These are phyloP conservation scores for Helarctos malayanus DNA, from an alignment of 2,797 vertebrate species.

Conservation along the genomic window DNA sequence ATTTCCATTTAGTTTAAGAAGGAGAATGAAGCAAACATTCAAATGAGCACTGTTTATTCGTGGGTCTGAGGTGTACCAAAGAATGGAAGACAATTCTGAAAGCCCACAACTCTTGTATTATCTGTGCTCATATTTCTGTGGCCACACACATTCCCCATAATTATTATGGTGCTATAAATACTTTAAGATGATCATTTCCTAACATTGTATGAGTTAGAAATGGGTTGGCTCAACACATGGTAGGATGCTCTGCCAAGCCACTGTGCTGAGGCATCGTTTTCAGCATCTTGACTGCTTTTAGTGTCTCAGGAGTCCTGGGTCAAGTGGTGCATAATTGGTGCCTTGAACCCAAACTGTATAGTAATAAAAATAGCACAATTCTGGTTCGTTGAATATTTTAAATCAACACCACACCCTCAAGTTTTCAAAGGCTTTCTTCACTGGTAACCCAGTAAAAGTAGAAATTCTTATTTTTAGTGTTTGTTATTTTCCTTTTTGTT, in stretches of 20 bases:
- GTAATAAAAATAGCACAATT: constrained; percentile 67
- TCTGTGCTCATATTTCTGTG: constrained; percentile 57
- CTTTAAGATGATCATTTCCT: constrained; percentile 62
- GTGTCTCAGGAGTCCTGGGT: constrained; percentile 51
- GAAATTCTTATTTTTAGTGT: constrained; percentile 70
- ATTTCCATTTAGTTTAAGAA: constrained; percentile 56
- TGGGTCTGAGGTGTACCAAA: constrained; percentile 60
- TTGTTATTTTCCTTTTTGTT: constrained; percentile 70
- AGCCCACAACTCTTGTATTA: constrained; percentile 64
- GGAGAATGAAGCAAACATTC: neutral
- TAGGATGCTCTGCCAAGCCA: constrained; percentile 67
- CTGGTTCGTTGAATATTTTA: constrained; percentile 67
- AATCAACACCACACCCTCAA: constrained; percentile 50
- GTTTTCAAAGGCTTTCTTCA: constrained; percentile 62
- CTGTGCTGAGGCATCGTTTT: constrained; percentile 36
- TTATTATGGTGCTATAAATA: constrained; percentile 74
- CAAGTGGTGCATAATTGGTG: constrained; percentile 64
- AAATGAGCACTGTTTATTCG: constrained; percentile 67
- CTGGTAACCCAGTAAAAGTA: constrained; percentile 63
- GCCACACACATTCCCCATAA: constrained; percentile 53
- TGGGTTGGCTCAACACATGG: constrained; percentile 57
- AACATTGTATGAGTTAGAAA: constrained; percentile 53
- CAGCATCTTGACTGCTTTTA: constrained; percentile 47
- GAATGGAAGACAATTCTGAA: constrained; percentile 50
- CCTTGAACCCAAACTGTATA: constrained; percentile 39